Conservation (phyloP, 1,140 invertebrate species). For the Eufriesea mexicana region DNA sequence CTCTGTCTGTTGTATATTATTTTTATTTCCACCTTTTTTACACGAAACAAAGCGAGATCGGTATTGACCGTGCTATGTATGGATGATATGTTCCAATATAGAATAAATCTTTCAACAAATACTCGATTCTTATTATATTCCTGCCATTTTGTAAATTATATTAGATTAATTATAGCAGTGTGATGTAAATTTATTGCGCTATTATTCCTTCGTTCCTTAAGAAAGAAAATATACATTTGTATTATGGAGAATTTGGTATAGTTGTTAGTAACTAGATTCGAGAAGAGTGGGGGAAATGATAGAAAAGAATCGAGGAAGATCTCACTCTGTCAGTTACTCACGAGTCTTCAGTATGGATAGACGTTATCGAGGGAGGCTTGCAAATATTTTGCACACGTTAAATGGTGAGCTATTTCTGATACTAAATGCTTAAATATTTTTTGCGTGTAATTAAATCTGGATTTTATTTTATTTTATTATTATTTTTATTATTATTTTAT, state of each 20-base stretch:
- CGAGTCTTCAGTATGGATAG: too few relatives aligned
- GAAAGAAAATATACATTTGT: neutral
- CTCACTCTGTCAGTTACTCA: too few relatives aligned
- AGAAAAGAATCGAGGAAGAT: neutral
- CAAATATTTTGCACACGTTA: neutral
- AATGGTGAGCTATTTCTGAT: neutral
- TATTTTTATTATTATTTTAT: neutral
- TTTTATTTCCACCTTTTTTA: slow-evolving; percentile 82
- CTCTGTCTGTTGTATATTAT: slow-evolving; percentile 80
- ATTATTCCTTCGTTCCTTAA: neutral
- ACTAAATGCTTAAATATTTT: too few relatives aligned
- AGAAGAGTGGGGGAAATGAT: neutral
- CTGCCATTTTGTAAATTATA: neutral
- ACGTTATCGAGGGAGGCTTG: too few relatives aligned
- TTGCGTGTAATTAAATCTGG: neutral
- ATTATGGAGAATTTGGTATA: neutral
- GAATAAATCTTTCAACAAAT: slow-evolving; percentile 80
- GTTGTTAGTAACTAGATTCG: neutral
- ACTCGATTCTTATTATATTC: slow-evolving; percentile 40
- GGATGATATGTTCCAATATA: slow-evolving; percentile 81
- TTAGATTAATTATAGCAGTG: too few relatives aligned
- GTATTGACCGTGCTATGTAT: slow-evolving; percentile 80
- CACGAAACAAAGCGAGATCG: slow-evolving; percentile 78
- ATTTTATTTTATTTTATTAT: too few relatives aligned
- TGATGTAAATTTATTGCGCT: neutral